Evolutionary conservation across 2,888 invertebrate genomes (phyloP).

Genomic region (Aelia acuminata): DNA sequence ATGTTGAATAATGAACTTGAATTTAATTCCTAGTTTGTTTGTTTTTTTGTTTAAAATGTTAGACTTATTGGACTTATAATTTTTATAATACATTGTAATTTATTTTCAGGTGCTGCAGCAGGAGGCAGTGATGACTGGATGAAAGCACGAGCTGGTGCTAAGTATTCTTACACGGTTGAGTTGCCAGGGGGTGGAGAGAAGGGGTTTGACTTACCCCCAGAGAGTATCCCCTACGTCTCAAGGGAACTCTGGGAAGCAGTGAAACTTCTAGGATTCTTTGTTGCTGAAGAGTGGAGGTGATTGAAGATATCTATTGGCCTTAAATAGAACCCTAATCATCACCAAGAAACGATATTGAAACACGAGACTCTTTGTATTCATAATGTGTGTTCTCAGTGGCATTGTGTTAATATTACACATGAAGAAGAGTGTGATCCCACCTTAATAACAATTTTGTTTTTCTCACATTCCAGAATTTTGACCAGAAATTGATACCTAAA

Average conservation of each 20-base stretch:
- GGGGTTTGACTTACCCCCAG: slow-evolving; percentile 70
- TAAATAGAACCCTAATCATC: background rate
- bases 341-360: background rate
- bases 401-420: background rate
- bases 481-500: background rate
- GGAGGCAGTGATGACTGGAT: slow-evolving; percentile 65
- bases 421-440: background rate
- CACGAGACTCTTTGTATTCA: background rate
- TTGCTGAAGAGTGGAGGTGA: slow-evolving; percentile 58
- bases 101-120: slow-evolving; percentile 62
- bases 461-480: background rate
- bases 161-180: slow-evolving; percentile 70
- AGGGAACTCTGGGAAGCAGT: slow-evolving; percentile 63
- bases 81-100: background rate
- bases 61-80: too few species aligned
- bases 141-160: slow-evolving; percentile 63
- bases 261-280: slow-evolving; percentile 59
- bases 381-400: slow-evolving; percentile 7
- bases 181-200: slow-evolving; percentile 70
- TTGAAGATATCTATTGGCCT: background rate
- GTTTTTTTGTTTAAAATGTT: too few species aligned
- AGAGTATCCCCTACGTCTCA: slow-evolving; percentile 67
- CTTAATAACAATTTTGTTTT: background rate
- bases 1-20: too few species aligned
- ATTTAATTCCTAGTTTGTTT: too few species aligned